Percentiles rank a stretch among this genome's conserved stretches.
Conservation (phyloP, 2,888 invertebrate species). For the Coelopa pilipes region DNA sequence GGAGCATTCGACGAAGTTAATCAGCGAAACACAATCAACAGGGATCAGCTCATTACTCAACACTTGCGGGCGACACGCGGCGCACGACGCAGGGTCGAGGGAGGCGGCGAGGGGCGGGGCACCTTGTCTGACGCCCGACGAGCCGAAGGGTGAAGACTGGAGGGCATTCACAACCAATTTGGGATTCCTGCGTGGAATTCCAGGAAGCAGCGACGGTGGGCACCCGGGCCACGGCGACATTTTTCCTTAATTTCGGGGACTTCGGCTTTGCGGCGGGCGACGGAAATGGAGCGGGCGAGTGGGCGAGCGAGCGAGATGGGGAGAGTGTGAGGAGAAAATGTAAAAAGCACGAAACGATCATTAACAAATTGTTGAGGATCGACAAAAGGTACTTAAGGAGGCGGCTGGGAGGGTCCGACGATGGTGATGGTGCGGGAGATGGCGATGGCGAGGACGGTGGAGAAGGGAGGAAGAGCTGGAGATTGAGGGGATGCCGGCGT, state of each 20-base stretch:
- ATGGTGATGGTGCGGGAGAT: neutral
- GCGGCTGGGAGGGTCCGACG: neutral
- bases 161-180: constrained; percentile 10
- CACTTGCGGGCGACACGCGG: constrained; percentile 55
- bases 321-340: constrained; percentile 3
- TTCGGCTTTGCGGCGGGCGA: neutral
- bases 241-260: too few relatives aligned
- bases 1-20: constrained; percentile 35
- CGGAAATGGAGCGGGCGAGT: neutral
- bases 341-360: constrained; percentile 2
- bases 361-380: constrained; percentile 19
- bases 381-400: neutral
- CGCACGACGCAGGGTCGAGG: too few relatives aligned
- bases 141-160: neutral
- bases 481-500: too few relatives aligned
- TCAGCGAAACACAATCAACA: constrained; percentile 58
- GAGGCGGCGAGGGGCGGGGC: too few relatives aligned
- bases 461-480: too few relatives aligned
- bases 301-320: neutral
- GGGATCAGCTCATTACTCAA: constrained; percentile 65
- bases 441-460: too few relatives aligned
- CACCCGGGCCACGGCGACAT: too few relatives aligned
- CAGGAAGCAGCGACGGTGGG: neutral
- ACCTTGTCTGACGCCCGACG: too few relatives aligned
- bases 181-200: constrained; percentile 13